Base-by-base conservation (phyloP, 1,140 invertebrate genomes). In the Calycopis cecrops region DNA sequence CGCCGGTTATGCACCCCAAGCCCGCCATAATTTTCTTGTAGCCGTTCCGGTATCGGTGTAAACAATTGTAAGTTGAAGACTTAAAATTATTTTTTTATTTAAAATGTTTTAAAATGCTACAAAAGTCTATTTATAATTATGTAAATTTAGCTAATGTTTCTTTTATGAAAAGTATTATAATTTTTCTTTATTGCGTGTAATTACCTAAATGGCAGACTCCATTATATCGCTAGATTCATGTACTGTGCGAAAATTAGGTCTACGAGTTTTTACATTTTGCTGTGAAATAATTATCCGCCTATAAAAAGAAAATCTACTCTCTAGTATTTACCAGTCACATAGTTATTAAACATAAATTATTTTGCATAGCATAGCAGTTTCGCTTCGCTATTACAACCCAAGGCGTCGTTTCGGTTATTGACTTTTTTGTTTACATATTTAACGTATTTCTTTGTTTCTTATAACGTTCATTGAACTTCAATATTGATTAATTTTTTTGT, bases 21-120 rank as follows among this genome's bases (percentile, higher is more conserved):
- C 76, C 80, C 80, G 80, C 80, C 80, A 81, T 84, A 84, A 84
- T 80, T 73, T 69, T 74, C 73, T 70, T 73, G 68, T 73, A 69
- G 62, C 61, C 60, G 69, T 74, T 71, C 64, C 73, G 65, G 56
- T 75, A 76, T 55, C 67, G 69, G 70, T 76, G 78, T 84, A 84
- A 84, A 86, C 80, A 84, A 72, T 70, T 60, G 83, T 86, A 62
- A 84, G 83, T 82, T 9, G 6, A 50, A 47, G 40, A 21, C 3
- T 34, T 35, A 33, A 28, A 53, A 42, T 21, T 52, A 35, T 35
- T 18, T 28, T 49, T 44, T 16, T 53, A 44, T 44, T n/a, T 9
- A 16, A 44, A 44, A 44, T 44, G 21, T 28, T 28, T 28, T 6
- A 28, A 28, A 28, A 28, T 28, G 2, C 21, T 3, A 28, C 21